Base-by-base conservation (phyloP, 2,888 invertebrate genomes). In the Sinhomidia bicolor region DNA sequence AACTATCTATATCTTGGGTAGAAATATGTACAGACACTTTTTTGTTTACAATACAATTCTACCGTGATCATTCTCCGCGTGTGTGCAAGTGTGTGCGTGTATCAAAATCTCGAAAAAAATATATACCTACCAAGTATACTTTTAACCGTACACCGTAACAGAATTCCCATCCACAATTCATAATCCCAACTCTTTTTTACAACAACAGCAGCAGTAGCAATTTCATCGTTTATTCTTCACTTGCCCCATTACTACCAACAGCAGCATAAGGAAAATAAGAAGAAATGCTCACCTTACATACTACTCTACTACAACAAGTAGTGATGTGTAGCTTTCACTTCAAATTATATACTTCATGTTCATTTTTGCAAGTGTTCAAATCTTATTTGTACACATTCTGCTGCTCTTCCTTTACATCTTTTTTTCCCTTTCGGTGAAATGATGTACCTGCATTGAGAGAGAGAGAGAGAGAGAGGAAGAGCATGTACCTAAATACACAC, bases 161-260 rank as follows among this genome's bases (percentile, higher is more conserved):
- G 4, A 4, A 9, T 47, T 47, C 47, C 6, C 68, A 68, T 44
- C 14, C 44, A 71, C 71, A 71, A 71, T 71, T 71, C 71, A 71
- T 71, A 71, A 71, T 41, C 71, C 17, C 68, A 68, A 14, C 32
- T 68, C 36, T 23, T 36, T 10, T 36, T 17, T 65, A 65, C 65
- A 78, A 41, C 44, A 47, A 20, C 74, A 36, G 32, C 71, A 71
- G 20, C 7, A 20, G 36, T 5, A 68, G 29, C 23, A 32, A 26
- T 51, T 51, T 57, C 57, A 20, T 57, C 20, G 1, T 57, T 10
- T 62, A 2, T 26, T 62, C 17, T 12, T 62, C 26, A 2, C 62
- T 26, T 12, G 10, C 62, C 62, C 62, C 26, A 3, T n/a, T n/a
- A n/a, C n/a, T n/a, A n/a, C n/a, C n/a, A n/a, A n/a, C n/a, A n/a